A percentile compares a stretch with the other conserved stretches of the same genome.
phyloP scores from a whole-genome alignment of 2,113 vertebrate species.

The Ptychochromis oligacanthus region DNA sequence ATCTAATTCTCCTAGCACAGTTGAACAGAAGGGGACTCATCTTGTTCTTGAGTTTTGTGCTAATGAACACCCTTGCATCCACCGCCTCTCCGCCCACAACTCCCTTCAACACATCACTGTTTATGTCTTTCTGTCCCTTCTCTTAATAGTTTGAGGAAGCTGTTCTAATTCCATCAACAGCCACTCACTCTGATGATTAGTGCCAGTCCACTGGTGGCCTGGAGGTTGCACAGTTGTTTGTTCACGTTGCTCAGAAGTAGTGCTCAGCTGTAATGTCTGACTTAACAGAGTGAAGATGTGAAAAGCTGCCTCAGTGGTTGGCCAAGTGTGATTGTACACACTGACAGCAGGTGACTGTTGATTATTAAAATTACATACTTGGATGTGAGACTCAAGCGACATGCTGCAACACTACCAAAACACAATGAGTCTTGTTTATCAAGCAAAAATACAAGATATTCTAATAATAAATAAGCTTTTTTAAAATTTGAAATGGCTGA shows the following conservation, averaged over 20 bases:
- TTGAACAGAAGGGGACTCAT: slow-evolving; percentile 40
- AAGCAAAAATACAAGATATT: slow-evolving; percentile 40
- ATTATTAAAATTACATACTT: slow-evolving; percentile 65
- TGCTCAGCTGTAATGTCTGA: slow-evolving; percentile 67
- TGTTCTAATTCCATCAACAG: slow-evolving; percentile 84
- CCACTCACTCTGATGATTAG: slow-evolving; percentile 79
- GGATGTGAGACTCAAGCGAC: slow-evolving; percentile 46
- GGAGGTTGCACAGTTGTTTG: slow-evolving; percentile 72
- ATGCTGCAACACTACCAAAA: slow-evolving; percentile 23
- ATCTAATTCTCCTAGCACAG: slow-evolving; percentile 62
- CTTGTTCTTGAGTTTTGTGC: slow-evolving; percentile 51
- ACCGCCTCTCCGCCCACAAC: slow-evolving; percentile 49
- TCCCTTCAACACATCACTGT: slow-evolving; percentile 65
- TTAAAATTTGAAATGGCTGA: slow-evolving; percentile 64
- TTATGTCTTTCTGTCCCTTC: slow-evolving; percentile 88
- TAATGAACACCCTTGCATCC: slow-evolving; percentile 65
- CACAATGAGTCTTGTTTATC: slow-evolving; percentile 46
- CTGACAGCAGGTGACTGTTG: slow-evolving; percentile 63
- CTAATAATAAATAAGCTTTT: slow-evolving; percentile 56
- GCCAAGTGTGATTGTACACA: slow-evolving; percentile 48
- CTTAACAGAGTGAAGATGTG: slow-evolving; percentile 34
- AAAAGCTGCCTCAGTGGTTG: slow-evolving; percentile 35
- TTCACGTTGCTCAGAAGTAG: slow-evolving; percentile 77
- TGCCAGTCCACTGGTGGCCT: slow-evolving; percentile 71
- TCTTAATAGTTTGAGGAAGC: slow-evolving; percentile 88